Conservation (phyloP, 2,113 vertebrate species). For the Nansenia antarctica region DNA sequence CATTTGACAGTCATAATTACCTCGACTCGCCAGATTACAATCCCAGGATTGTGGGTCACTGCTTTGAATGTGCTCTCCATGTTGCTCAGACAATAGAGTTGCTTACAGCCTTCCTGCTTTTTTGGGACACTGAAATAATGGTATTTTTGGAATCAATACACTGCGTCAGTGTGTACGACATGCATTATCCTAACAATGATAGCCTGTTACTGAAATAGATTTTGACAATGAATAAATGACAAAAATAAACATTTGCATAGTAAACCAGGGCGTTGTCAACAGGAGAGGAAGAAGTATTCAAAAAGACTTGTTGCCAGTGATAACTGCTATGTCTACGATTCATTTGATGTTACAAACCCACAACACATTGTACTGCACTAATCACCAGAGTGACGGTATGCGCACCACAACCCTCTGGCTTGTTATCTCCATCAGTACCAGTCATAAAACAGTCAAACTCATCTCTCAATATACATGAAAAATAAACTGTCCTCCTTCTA, state of each 20-base stretch:
- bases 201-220: too few relatives aligned
- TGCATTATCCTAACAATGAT: too few relatives aligned
- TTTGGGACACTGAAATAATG: too few relatives aligned
- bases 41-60: slow-evolving; percentile 77
- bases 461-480: background rate
- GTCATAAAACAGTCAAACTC: background rate
- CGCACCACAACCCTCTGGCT: too few relatives aligned
- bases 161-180: too few relatives aligned
- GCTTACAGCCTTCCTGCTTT: too few relatives aligned
- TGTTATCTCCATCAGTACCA: background rate
- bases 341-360: background rate
- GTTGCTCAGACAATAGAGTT: too few relatives aligned
- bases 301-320: background rate
- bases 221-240: too few relatives aligned
- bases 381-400: background rate
- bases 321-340: background rate
- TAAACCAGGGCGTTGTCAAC: background rate
- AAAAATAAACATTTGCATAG: background rate
- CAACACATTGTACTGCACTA: background rate
- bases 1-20: slow-evolving; percentile 57
- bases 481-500: too few relatives aligned
- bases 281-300: background rate
- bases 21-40: slow-evolving; percentile 88
- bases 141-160: too few relatives aligned
- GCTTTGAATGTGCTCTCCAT: slow-evolving; percentile 81